phyloP scores from a whole-genome alignment of 2,113 vertebrate species.

The Gambusia affinis region DNA sequence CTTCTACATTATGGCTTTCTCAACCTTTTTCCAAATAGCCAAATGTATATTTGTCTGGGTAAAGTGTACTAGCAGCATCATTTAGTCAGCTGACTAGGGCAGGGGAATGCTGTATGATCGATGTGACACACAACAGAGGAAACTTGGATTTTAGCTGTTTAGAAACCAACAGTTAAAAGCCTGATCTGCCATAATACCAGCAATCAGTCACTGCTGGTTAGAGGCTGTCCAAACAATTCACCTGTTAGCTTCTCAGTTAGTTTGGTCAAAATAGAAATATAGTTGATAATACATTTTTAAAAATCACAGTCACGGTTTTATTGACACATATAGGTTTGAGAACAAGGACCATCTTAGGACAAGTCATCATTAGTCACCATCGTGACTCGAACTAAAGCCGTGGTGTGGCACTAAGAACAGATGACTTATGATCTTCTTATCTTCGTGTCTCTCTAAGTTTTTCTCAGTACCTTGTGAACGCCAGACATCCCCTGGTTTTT shows the following conservation, averaged over 20 bases:
- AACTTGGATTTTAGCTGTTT: neutral
- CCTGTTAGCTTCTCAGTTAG: neutral
- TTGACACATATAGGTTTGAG: conserved; percentile 45
- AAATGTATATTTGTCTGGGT: neutral
- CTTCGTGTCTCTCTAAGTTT: neutral
- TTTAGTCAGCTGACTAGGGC: neutral
- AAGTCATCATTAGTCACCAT: conserved; percentile 45
- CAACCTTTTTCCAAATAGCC: neutral
- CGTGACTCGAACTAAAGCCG: conserved; percentile 44
- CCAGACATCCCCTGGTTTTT: conserved; percentile 27
- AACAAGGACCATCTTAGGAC: conserved; percentile 37
- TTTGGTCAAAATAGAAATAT: neutral
- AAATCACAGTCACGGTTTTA: conserved; percentile 56
- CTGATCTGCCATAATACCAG: neutral
- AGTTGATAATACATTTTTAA: neutral
- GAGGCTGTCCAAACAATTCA: neutral
- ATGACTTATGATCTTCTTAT: conserved; percentile 13
- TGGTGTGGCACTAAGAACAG: conserved; percentile 13
- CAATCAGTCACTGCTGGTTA: neutral
- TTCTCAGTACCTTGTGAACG: conserved; percentile 23
- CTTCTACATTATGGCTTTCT: neutral
- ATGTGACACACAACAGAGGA: neutral
- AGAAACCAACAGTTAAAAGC: neutral
- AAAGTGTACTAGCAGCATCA: neutral
- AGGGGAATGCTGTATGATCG: neutral